Evolutionary conservation across 2,888 invertebrate genomes (phyloP).

Genomic region (Dolichopus griseipennis): DNA sequence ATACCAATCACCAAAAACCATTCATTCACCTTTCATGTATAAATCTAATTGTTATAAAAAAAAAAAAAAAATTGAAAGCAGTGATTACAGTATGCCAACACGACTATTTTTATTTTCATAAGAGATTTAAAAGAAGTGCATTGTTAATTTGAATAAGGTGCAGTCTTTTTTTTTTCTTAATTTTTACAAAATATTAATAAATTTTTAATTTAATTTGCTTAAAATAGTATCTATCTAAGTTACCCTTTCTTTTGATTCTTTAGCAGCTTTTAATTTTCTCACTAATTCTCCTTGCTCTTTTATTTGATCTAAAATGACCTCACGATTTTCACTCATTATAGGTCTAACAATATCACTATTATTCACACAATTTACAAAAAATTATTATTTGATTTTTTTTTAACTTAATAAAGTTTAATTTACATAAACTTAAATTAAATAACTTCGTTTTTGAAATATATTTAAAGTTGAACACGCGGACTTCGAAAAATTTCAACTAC

Average conservation of each 20-base stretch:
- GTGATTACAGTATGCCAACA: not conserved
- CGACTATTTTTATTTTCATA: not conserved
- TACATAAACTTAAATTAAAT: too few species aligned
- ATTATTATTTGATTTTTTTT: too few species aligned
- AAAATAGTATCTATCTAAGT: constrained; percentile 3
- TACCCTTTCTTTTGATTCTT: constrained; percentile 70
- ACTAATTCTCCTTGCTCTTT: constrained; percentile 72
- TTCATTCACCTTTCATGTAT: not conserved
- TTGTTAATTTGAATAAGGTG: not conserved
- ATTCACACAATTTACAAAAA: not conserved
- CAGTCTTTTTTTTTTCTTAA: not conserved
- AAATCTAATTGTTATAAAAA: too few species aligned
- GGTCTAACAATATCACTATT: not conserved
- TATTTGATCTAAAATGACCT: constrained; percentile 51
- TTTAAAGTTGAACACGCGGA: not conserved
- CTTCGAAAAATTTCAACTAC: not conserved
- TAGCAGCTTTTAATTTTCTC: constrained; percentile 69
- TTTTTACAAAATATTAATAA: too few species aligned
- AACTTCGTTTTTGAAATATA: too few species aligned
- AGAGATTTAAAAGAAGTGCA: not conserved
- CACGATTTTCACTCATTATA: constrained; percentile 46
- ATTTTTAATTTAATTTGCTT: not conserved
- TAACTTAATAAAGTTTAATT: too few species aligned
- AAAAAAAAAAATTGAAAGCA: not conserved
- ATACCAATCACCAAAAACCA: not conserved